A percentile compares a stretch with the other conserved stretches of the same genome.
Evolutionary conservation across 2,797 vertebrate genomes (phyloP).

Genomic region (Tachyglossus aculeatus): DNA sequence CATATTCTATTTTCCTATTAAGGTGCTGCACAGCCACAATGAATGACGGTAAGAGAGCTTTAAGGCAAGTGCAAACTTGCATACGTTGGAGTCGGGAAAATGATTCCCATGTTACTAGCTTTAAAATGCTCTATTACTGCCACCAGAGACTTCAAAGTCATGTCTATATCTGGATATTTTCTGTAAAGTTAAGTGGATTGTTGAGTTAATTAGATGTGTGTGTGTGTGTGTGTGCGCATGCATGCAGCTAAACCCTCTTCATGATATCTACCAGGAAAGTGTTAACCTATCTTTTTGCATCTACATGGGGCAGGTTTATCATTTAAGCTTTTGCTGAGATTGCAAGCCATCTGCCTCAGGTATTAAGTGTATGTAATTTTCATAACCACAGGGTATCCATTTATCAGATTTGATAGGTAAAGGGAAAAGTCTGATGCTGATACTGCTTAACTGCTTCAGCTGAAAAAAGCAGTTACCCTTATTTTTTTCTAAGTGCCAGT

Average conservation of each 20-base stretch:
- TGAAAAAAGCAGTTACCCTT: conserved; percentile 4
- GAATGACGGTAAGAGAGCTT: neutral
- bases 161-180: neutral
- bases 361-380: conserved; percentile 57
- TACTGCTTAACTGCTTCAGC: conserved; percentile 30
- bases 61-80: neutral
- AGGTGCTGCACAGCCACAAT: fast-evolving
- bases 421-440: conserved; percentile 5
- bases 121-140: neutral
- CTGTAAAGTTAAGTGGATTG: neutral
- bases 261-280: neutral
- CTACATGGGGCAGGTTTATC: conserved; percentile 28
- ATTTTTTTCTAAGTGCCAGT: no score
- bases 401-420: conserved; percentile 49
- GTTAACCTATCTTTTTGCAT: conserved; percentile 24
- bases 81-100: neutral
- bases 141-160: fast-evolving
- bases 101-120: neutral
- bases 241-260: neutral
- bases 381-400: conserved; percentile 48
- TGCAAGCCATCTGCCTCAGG: conserved; percentile 37
- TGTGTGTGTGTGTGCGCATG: neutral
- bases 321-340: conserved; percentile 49
- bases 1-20: neutral
- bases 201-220: neutral